phyloP scores from a whole-genome alignment of 2,797 vertebrate species.

The Propithecus perrieri region DNA sequence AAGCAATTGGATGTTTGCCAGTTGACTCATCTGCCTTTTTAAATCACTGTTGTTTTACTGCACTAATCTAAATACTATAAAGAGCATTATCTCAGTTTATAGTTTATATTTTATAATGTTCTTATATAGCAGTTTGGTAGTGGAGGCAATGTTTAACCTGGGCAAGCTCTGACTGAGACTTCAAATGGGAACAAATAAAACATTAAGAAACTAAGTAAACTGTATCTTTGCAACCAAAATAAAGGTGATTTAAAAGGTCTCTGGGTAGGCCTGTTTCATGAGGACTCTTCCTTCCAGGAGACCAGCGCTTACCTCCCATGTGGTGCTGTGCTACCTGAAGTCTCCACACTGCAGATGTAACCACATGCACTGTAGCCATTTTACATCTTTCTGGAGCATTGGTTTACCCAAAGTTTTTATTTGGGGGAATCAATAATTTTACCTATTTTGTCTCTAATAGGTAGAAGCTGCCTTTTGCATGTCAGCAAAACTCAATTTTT shows the following conservation, averaged over 20 bases:
- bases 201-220: conserved; percentile 65
- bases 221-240: conserved; percentile 82
- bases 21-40: conserved; percentile 80
- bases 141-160: conserved; percentile 76
- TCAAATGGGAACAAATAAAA: conserved; percentile 78
- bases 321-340: not conserved
- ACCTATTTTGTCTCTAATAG: not conserved
- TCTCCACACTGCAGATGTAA: not conserved
- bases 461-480: not conserved
- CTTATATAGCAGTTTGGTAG: conserved; percentile 74
- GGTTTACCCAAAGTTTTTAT: not conserved
- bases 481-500: not conserved
- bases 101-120: conserved; percentile 83
- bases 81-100: conserved; percentile 62
- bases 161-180: conserved; percentile 71
- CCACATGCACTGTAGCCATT: not conserved
- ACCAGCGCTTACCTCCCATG: not conserved
- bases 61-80: conserved; percentile 79
- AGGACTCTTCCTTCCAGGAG: not conserved
- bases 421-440: not conserved
- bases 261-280: not conserved
- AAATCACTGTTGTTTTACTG: conserved; percentile 72
- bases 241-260: conserved; percentile 81
- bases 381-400: not conserved
- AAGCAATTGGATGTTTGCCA: conserved; percentile 76